A percentile compares a stretch with the other conserved stretches of the same genome.
These are phyloP conservation scores for Sturnira hondurensis DNA, from an alignment of 2,113 vertebrate species.

Conservation along the genomic window DNA sequence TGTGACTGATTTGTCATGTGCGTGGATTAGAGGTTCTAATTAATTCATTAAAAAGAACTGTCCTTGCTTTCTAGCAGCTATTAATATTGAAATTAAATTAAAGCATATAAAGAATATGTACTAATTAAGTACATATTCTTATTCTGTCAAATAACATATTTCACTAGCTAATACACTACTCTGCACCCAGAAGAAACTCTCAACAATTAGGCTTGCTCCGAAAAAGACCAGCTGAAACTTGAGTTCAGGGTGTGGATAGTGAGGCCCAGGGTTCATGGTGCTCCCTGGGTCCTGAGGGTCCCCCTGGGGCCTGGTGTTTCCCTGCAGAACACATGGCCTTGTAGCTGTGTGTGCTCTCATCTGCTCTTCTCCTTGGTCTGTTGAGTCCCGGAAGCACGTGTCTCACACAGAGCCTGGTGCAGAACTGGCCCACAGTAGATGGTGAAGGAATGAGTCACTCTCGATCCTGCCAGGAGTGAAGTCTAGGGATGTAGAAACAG, in stretches of 20 bases:
- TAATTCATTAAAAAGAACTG: constrained; percentile 59
- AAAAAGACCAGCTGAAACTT: not conserved
- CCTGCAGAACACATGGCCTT: not conserved
- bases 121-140: too few species aligned
- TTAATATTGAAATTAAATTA: constrained; percentile 48
- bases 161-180: not conserved
- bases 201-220: not conserved
- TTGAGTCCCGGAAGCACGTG: not conserved
- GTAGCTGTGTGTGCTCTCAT: not conserved
- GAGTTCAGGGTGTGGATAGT: not conserved
- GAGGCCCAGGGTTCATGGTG: not conserved
- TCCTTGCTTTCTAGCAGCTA: constrained; percentile 40
- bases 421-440: not conserved
- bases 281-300: not conserved
- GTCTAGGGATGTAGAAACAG: not conserved
- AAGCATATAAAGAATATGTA: constrained; percentile 31
- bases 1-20: constrained; percentile 8
- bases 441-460: not conserved
- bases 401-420: not conserved
- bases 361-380: not conserved
- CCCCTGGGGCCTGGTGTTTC: not conserved
- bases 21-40: constrained; percentile 27
- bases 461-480: not conserved
- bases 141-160: not conserved
- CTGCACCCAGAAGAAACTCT: not conserved